A percentile compares a stretch with the other conserved stretches of the same genome.
Evolutionary conservation across 2,888 invertebrate genomes (phyloP).

Genomic region (Lasioglossum figueresi): DNA sequence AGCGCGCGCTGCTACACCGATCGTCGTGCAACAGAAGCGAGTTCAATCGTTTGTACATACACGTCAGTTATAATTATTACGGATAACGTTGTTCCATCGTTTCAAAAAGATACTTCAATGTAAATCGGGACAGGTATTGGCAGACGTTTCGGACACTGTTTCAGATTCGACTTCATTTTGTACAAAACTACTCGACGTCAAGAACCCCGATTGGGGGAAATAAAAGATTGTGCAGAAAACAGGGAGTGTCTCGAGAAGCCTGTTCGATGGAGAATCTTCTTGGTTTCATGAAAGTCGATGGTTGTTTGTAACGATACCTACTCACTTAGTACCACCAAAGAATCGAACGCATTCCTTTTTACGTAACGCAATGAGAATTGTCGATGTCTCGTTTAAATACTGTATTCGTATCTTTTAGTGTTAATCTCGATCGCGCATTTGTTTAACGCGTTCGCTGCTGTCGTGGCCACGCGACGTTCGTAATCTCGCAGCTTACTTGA

Average conservation of each 20-base stretch:
- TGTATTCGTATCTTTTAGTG: constrained; percentile 24
- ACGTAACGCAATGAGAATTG: constrained; percentile 11
- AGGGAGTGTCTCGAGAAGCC: background rate
- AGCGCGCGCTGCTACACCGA: background rate
- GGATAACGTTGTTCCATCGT: constrained; percentile 9
- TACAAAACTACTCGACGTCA: constrained; percentile 2
- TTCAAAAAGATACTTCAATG: background rate
- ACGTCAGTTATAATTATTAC: constrained; percentile 1
- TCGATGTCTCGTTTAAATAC: constrained; percentile 26
- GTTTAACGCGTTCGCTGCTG: background rate
- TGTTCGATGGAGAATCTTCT: background rate
- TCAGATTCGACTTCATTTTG: constrained; percentile 9
- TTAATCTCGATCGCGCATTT: background rate
- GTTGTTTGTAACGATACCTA: constrained; percentile 2
- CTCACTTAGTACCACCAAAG: constrained; percentile 27
- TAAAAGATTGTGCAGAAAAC: background rate
- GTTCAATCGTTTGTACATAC: constrained; percentile 41
- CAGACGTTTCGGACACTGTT: background rate
- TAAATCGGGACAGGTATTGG: background rate
- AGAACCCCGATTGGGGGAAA: background rate
- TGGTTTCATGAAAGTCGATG: background rate
- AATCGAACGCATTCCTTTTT: constrained; percentile 32
- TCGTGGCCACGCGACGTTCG: background rate
- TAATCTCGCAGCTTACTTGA: background rate
- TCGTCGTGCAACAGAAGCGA: background rate